phyloP scores from a whole-genome alignment of 2,888 invertebrate species.

The Clivina fossor region DNA sequence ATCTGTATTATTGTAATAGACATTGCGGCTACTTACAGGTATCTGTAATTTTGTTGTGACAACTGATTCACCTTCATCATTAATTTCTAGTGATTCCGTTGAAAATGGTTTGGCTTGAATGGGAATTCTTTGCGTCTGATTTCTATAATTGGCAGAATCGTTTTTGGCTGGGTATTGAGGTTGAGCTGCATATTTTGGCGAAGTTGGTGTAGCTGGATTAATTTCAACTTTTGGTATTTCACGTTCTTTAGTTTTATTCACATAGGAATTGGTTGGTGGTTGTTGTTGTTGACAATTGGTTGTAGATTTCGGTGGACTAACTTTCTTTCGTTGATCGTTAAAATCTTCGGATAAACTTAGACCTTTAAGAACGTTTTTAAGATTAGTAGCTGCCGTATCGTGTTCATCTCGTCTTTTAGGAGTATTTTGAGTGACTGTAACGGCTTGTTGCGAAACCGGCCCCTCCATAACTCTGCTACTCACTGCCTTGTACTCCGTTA shows the following conservation, averaged over 20 bases:
- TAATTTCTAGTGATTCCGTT: constrained; percentile 48
- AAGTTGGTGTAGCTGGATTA: background rate
- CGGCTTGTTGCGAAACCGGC: constrained; percentile 72
- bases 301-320: too few species aligned
- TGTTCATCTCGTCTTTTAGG: constrained; percentile 62
- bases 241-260: too few species aligned
- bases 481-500: constrained; percentile 65
- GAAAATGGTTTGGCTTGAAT: constrained; percentile 43
- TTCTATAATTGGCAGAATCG: too few species aligned
- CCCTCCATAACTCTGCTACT: constrained; percentile 76
- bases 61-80: constrained; percentile 51
- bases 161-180: background rate
- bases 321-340: constrained; percentile 44
- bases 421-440: constrained; percentile 58
- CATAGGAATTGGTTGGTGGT: too few species aligned
- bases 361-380: constrained; percentile 62
- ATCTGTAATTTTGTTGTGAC: constrained; percentile 54
- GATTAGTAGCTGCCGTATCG: constrained; percentile 57
- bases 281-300: too few species aligned
- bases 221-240: too few species aligned
- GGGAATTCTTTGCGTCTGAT: constrained; percentile 34
- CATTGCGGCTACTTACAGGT: constrained; percentile 45
- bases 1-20: constrained; percentile 25
- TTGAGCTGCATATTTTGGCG: background rate
- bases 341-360: constrained; percentile 46